These are phyloP conservation scores for Caenorhabditis sinica DNA, from an alignment of 2,888 invertebrate species.

Conservation along the genomic window DNA sequence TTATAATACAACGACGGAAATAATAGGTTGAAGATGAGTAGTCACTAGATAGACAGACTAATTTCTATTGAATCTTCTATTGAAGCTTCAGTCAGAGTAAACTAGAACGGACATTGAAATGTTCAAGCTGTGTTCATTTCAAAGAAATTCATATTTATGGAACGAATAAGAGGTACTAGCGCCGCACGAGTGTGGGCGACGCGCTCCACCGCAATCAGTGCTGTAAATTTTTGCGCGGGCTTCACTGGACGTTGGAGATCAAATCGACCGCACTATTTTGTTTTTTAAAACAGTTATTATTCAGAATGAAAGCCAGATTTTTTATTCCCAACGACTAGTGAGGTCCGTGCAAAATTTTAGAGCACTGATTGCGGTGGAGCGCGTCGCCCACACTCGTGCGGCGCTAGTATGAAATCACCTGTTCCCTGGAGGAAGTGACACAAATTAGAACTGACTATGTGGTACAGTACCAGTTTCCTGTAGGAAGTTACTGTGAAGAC, in stretches of 20 bases:
- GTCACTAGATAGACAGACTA: constrained; percentile 1
- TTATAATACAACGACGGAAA: constrained; percentile 18
- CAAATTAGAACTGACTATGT: constrained; percentile 49
- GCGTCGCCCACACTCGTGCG: no score
- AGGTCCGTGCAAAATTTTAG: no score
- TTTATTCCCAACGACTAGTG: no score
- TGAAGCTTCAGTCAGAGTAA: constrained; percentile 22
- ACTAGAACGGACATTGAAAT: constrained; percentile 8
- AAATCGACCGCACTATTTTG: no score
- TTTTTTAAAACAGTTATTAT: no score
- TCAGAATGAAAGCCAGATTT: no score
- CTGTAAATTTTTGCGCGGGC: no score
- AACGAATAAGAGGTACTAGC: neutral
- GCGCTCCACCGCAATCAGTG: no score
- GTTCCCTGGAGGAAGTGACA: constrained; percentile 33
- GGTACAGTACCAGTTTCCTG: constrained; percentile 49
- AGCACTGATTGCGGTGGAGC: no score
- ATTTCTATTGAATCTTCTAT: constrained; percentile 1
- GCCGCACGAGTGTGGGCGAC: no score
- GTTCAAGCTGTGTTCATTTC: neutral
- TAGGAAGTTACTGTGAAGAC: constrained; percentile 29
- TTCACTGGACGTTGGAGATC: no score
- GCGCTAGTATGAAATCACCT: neutral
- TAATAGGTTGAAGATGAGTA: constrained; percentile 40
- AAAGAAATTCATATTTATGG: neutral